Conservation (phyloP, 2,888 invertebrate genomes). For the Endomychus coccineus region DNA sequence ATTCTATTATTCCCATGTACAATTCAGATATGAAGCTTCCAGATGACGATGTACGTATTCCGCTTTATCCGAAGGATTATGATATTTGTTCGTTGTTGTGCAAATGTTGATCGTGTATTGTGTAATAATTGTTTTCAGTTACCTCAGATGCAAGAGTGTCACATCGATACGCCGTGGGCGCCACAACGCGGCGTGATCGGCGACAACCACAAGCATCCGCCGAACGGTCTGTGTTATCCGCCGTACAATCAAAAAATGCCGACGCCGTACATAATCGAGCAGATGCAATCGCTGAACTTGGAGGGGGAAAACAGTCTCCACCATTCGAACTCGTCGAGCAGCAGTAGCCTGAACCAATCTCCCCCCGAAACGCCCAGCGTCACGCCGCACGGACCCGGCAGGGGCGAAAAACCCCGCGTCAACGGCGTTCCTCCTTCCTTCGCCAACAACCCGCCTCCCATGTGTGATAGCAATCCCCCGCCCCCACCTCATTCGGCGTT, state of each 20-base stretch:
- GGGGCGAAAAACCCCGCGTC: slow-evolving; percentile 29
- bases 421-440: slow-evolving; percentile 35
- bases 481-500: slow-evolving; percentile 38
- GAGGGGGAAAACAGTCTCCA: slow-evolving; percentile 47
- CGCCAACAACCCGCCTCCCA: slow-evolving; percentile 30
- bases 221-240: slow-evolving; percentile 36
- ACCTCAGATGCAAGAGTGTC: slow-evolving; percentile 56
- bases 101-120: neutral
- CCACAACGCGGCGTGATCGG: slow-evolving; percentile 11
- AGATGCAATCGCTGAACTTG: slow-evolving; percentile 45
- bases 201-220: slow-evolving; percentile 17
- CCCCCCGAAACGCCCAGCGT: slow-evolving; percentile 54
- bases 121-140: slow-evolving; percentile 42
- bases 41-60: slow-evolving; percentile 31
- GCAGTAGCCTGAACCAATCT: slow-evolving; percentile 49
- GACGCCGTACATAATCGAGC: slow-evolving; percentile 42
- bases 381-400: slow-evolving; percentile 34
- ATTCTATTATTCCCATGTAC: slow-evolving; percentile 31
- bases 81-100: neutral
- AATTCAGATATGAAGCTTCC: slow-evolving; percentile 27
- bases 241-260: slow-evolving; percentile 19
- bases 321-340: slow-evolving; percentile 49
- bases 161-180: slow-evolving; percentile 45
- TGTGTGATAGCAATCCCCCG: slow-evolving; percentile 39
- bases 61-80: neutral